These are phyloP conservation scores for Heteropelma amictum DNA, from an alignment of 2,888 invertebrate genomes.

Conservation along the genomic window DNA sequence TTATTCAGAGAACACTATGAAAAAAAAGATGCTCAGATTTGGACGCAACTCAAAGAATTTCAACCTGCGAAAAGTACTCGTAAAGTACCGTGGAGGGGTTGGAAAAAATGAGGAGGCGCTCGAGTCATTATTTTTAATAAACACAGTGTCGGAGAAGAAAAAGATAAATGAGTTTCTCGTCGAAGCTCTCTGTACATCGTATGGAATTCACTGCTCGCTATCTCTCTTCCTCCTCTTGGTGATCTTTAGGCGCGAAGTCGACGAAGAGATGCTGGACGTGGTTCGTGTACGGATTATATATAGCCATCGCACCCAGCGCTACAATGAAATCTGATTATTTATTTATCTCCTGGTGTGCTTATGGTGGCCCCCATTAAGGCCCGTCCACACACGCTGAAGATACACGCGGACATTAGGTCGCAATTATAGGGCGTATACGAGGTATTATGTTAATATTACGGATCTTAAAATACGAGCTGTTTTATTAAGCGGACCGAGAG, in stretches of 20 bases:
- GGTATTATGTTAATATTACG: slow-evolving; percentile 60
- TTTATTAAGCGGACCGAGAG: slow-evolving; percentile 48
- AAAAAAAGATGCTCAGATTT: slow-evolving; percentile 27
- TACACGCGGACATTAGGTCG: slow-evolving; percentile 58
- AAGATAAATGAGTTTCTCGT: slow-evolving; percentile 69
- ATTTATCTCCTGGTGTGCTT: slow-evolving; percentile 62
- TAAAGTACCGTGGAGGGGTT: slow-evolving; percentile 18
- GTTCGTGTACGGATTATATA: neutral
- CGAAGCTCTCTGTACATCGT: slow-evolving; percentile 47
- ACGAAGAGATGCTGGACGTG: slow-evolving; percentile 15
- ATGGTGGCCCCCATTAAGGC: slow-evolving; percentile 58
- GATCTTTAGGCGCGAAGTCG: slow-evolving; percentile 13
- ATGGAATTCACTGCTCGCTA: neutral
- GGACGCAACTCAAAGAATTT: slow-evolving; percentile 32
- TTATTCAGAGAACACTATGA: neutral
- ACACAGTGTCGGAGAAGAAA: slow-evolving; percentile 66
- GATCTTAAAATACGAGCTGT: slow-evolving; percentile 57
- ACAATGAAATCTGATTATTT: slow-evolving; percentile 66
- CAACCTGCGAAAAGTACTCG: slow-evolving; percentile 34
- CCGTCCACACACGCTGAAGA: slow-evolving; percentile 56
- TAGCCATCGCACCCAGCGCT: slow-evolving; percentile 23
- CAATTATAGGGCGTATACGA: slow-evolving; percentile 64
- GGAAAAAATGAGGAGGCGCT: slow-evolving; percentile 54
- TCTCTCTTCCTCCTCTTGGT: neutral
- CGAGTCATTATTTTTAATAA: slow-evolving; percentile 75